Evolutionary conservation across 2,888 invertebrate species (phyloP).

Genomic region (Pinctada fucata): DNA sequence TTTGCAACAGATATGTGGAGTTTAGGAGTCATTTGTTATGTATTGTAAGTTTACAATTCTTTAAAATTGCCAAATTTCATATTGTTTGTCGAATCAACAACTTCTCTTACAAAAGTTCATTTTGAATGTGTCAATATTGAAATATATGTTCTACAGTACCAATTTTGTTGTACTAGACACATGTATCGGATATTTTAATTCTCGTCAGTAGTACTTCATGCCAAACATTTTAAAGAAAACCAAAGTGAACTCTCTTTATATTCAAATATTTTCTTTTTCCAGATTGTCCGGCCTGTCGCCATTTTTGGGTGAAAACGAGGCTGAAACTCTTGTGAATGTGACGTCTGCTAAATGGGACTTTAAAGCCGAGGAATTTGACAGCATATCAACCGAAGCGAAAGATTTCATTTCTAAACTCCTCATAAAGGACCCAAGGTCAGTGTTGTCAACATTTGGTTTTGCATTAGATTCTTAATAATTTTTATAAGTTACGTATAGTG

Average conservation of each 20-base stretch:
- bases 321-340: constrained; percentile 99
- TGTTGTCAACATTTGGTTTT: constrained; percentile 37
- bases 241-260: not conserved
- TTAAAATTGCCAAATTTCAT: too few species aligned
- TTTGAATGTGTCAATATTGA: too few species aligned
- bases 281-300: constrained; percentile 95
- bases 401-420: constrained; percentile 96
- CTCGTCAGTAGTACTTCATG: too few species aligned
- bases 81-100: too few species aligned
- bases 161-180: too few species aligned
- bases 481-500: too few species aligned
- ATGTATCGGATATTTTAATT: too few species aligned
- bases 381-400: constrained; percentile 95
- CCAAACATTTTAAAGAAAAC: too few species aligned
- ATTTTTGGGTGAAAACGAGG: constrained; percentile 98
- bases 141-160: too few species aligned
- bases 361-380: constrained; percentile 96
- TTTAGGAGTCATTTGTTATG: constrained; percentile 97
- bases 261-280: not conserved
- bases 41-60: constrained; percentile 86
- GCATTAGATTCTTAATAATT: too few species aligned
- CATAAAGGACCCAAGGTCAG: constrained; percentile 83
- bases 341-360: constrained; percentile 98
- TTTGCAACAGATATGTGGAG: constrained; percentile 99
- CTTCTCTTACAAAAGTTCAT: too few species aligned